Base-by-base conservation (phyloP, 2,113 vertebrate species). In the Meriones unguiculatus region DNA sequence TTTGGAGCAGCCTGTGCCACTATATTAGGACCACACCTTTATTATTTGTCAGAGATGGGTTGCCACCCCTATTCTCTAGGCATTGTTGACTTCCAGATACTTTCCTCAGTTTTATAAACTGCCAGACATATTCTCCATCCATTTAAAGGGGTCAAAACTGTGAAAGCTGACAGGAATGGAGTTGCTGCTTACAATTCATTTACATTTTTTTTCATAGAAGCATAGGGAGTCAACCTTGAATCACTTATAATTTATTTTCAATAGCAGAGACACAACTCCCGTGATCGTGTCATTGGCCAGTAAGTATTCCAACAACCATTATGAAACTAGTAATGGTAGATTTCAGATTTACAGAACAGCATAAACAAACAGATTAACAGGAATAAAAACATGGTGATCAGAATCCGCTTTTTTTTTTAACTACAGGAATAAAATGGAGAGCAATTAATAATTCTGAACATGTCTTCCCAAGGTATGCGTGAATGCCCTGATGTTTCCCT, bases 301-400 rank as follows among this genome's bases (percentile, higher is more conserved):
- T 64, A 24, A 72, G 76, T 72, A 0, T 89, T 94, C 46, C 12
- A 13, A 20, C 41, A 1, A 18, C 18, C 13, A 70, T 91, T 67
- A 62, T 9, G 77, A 90, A 93, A n/a, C 32, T 59, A 96, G 52
- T 84, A 94, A 59, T 84, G 78, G 77, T n/a, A 77, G n/a, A 96
- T 94, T 97, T 96, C 81, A 92, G 85, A 93, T 0, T 67, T 76
- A 89, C 75, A 88, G 91, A 52, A 87, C 6, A 87, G 14, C 54
- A 82, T 72, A 91, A 92, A 91, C 17, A 88, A 93, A 92, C 81
- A 95, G 54, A 70, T 75, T n/a, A 91, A 94, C 73, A 92, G 64
- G 32, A 97, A 93, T 95, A 88, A 95, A 38, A 93, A 94, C 87
- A 28, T 52, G 18, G 30, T 91, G 22, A 25, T 15, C 13, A 94